Conservation (phyloP, 2,888 invertebrate species). For the Lithophane socia region DNA sequence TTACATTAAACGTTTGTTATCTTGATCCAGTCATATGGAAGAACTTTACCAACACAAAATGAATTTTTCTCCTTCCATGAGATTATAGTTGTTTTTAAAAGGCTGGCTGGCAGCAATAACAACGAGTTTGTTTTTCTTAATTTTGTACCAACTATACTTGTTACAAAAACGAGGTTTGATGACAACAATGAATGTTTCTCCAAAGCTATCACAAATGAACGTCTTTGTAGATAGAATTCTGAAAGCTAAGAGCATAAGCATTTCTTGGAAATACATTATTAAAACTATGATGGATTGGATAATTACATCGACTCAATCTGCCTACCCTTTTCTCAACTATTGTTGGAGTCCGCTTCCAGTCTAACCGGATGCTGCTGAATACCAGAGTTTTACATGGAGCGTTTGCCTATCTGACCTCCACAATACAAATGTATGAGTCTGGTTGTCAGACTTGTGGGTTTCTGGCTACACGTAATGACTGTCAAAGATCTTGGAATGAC, state of each 20-base stretch:
- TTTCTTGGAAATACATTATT: not conserved
- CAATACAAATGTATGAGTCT: too few relatives aligned
- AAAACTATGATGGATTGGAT: not conserved
- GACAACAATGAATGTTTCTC: not conserved
- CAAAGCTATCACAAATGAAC: not conserved
- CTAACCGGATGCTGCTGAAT: too few relatives aligned
- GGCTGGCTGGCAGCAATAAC: not conserved
- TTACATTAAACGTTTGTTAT: not conserved
- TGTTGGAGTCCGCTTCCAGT: too few relatives aligned
- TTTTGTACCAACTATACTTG: not conserved
- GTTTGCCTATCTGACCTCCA: too few relatives aligned
- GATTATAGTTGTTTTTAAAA: too few relatives aligned
- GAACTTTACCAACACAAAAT: not conserved
- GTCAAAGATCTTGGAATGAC: too few relatives aligned
- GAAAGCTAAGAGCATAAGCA: not conserved
- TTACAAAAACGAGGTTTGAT: not conserved
- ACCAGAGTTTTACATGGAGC: too few relatives aligned
- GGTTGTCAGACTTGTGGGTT: too few relatives aligned
- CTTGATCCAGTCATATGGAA: not conserved
- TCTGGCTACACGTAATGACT: too few relatives aligned
- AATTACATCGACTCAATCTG: not conserved
- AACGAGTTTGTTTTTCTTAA: not conserved
- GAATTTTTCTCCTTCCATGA: not conserved
- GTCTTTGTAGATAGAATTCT: not conserved
- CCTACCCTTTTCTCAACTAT: too few relatives aligned